Base-by-base conservation (phyloP, 64 coral and sea anemone species). In the Anthopleura sola region DNA sequence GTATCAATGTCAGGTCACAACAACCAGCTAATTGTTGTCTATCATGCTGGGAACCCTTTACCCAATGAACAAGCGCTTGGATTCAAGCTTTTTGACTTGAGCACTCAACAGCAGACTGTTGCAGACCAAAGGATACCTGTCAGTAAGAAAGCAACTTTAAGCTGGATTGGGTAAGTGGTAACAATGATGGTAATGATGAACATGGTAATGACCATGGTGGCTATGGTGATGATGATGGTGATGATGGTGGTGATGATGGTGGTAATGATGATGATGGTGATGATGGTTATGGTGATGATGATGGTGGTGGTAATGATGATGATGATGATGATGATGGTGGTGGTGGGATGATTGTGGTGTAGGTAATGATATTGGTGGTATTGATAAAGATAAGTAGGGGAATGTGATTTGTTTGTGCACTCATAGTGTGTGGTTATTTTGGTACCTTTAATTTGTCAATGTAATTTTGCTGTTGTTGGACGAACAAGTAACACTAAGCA, bases 31-130 rank as follows among this genome's bases (percentile, higher is more conserved):
- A 20, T 99, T 57, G 51, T 99, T 2, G 93, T 82, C 17, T 99
- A 88, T 75, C 97, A 99, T 76, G 40, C 85, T 80, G 93, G 85
- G 16, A 99, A 88, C 19, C 93, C 92, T 2, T 75, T 99, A 36
- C 97, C 97, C 49, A 92, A 92, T 33, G 93, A 91, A 26, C 97
- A 99, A 87, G 87, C 93, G 85, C 82, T 99, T 24, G 90, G 82
- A 18, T 74, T 92, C 28, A 95, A 92, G 80, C 82, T 95, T 40
- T 77, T 99, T 74, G 97, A 99, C 66, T 83, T 99, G 55, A 49
- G 78, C 23, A 33, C 19, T 31, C 83, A 86, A 47, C 85, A 82
- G 60, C 87, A 99, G 87, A 74, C 83, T 17, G 78, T 99, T 55
- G 81, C 78, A 60, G 93, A 85, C 81, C 87, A 95, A 17, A 88